Evolutionary conservation across 2,888 invertebrate genomes (phyloP), one percentile per base, ranked within the genome.

Genomic region (Uloborus plumipes): DNA sequence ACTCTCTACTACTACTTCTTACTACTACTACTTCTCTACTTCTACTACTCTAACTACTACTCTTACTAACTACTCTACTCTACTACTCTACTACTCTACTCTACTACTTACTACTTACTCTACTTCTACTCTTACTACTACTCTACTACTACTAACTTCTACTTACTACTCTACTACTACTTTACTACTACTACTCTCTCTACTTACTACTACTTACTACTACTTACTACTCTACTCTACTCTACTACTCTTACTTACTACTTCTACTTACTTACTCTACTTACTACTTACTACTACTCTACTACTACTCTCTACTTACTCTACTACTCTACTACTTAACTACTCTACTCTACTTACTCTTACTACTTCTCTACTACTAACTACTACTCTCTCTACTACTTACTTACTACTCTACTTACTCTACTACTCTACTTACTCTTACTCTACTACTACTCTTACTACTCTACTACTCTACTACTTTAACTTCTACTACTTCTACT

Each of bases 261-360:
- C 51, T 50, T 13, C 51, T 50, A 50, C 51, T 50, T 50, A 50
- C 51, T 50, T 50, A 13, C 15, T 15, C 15, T 13, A 11, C 15
- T 15, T 50, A 50, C 51, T 50, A n/a, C n/a, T n/a, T n/a, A n/a
- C n/a, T n/a, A n/a, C n/a, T n/a, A n/a, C n/a, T n/a, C n/a, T n/a
- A n/a, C 51, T 50, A 50, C 51, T 50, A 50, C 51, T 50, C 51
- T 50, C 51, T 50, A 50, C 51, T 50, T 50, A 50, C 51, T 50
- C 51, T 50, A 50, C 51, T 50, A 11, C 15, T 13, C 51, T 50
- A 13, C 51, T 50, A 50, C 51, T 50, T 13, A 11, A 13, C 51
- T 50, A 11, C 15, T 50, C 11, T 15, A 13, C 51, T 50, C 15
- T 15, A 13, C 15, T 15, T 50, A 50, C 51, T 50, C 15, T 15